These are phyloP conservation scores for Coreoperca whiteheadi DNA, from an alignment of 2,113 vertebrate genomes.

Conservation along the genomic window DNA sequence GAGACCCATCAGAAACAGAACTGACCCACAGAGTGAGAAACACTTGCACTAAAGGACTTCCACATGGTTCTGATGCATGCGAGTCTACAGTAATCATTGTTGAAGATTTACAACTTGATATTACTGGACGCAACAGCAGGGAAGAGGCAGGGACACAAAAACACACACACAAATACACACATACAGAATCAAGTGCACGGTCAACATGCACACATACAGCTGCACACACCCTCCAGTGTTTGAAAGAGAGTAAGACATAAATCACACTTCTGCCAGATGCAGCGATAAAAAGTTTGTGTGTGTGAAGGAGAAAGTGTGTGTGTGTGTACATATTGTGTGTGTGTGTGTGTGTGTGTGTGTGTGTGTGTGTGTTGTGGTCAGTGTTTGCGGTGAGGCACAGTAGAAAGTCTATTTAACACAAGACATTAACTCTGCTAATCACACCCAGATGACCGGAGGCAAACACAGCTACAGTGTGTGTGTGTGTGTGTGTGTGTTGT, in stretches of 20 bases:
- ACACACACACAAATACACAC: conserved; percentile 24
- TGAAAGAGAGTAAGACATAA: conserved; percentile 69
- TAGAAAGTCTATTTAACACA: conserved; percentile 78
- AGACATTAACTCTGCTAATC: conserved; percentile 78
- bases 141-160: conserved; percentile 24
- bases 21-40: conserved; percentile 53
- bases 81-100: conserved; percentile 48
- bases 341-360: conserved; percentile 28
- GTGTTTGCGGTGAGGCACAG: conserved; percentile 68
- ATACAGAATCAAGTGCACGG: background rate
- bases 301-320: conserved; percentile 12
- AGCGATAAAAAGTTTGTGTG: conserved; percentile 53
- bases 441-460: conserved; percentile 77
- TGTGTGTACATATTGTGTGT: conserved; percentile 35
- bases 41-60: conserved; percentile 68
- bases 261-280: conserved; percentile 74
- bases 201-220: conserved; percentile 53
- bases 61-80: conserved; percentile 64
- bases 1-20: conserved; percentile 60
- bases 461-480: conserved; percentile 31
- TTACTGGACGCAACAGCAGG: conserved; percentile 42
- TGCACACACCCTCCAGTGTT: conserved; percentile 67
- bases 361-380: conserved; percentile 65
- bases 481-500: conserved; percentile 39
- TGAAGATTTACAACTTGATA: conserved; percentile 58